phyloP scores from a whole-genome alignment of 2,888 invertebrate species.

The Lycocerus yunnanus region DNA sequence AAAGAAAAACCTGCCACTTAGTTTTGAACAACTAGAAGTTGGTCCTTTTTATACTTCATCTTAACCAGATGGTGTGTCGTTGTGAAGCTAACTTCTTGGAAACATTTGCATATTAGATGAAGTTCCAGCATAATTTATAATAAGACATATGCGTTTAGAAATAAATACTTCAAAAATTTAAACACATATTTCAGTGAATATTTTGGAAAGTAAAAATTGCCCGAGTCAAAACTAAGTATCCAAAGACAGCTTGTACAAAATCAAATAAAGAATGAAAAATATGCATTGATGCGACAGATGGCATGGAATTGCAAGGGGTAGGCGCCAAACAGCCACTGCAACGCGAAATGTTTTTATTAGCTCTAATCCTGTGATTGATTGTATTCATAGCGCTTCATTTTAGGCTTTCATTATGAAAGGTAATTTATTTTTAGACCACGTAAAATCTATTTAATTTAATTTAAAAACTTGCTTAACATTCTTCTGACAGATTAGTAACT shows the following conservation, averaged over 20 bases:
- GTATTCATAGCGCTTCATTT: conserved; percentile 44
- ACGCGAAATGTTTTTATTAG: conserved; percentile 58
- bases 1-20: conserved; percentile 38
- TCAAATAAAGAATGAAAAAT: conserved; percentile 55
- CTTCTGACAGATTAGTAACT: neutral
- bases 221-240: conserved; percentile 24
- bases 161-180: neutral
- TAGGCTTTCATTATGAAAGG: conserved; percentile 32
- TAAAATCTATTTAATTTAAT: conserved; percentile 17
- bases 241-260: conserved; percentile 31
- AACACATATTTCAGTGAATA: neutral
- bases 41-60: conserved; percentile 63
- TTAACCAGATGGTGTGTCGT: conserved; percentile 59
- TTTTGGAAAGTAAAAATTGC: conserved; percentile 21
- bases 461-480: neutral
- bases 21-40: conserved; percentile 40
- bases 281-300: conserved; percentile 52
- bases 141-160: conserved; percentile 27
- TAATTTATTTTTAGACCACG: conserved; percentile 31
- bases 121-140: conserved; percentile 40
- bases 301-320: conserved; percentile 51
- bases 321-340: conserved; percentile 49
- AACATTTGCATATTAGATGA: conserved; percentile 57
- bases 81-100: conserved; percentile 52
- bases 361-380: conserved; percentile 58